Conservation (phyloP, 2,888 invertebrate genomes). For the Cremastinae sp. region DNA sequence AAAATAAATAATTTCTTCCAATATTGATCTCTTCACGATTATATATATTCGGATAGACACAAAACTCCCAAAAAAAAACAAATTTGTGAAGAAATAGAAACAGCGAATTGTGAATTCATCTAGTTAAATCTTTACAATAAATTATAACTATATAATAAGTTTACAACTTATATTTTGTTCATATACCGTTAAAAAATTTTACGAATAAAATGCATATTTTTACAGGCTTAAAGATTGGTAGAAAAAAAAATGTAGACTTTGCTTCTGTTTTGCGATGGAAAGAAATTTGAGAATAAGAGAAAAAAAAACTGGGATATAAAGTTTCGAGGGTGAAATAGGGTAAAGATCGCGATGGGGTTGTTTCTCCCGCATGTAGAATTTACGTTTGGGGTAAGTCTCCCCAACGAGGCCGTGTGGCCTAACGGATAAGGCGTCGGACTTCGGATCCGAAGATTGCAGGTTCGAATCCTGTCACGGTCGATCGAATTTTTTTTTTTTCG, state of each 20-base stretch:
- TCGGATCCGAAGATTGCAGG: conserved; percentile 83
- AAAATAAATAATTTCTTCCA: not conserved
- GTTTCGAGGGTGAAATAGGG: not conserved
- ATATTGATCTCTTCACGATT: no score
- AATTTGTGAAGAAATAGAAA: no score
- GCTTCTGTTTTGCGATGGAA: not conserved
- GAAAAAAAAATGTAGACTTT: no score
- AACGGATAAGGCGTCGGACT: conserved; percentile 82
- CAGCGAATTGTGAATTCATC: no score
- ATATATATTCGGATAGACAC: no score
- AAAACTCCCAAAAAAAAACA: no score
- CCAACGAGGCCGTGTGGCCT: conserved; percentile 78
- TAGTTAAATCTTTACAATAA: no score
- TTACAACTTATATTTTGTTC: no score
- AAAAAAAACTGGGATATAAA: not conserved
- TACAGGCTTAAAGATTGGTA: no score
- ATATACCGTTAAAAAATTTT: no score
- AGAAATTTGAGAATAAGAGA: not conserved
- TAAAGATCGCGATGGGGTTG: not conserved
- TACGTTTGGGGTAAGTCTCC: conserved; percentile 69
- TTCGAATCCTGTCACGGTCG: conserved; percentile 82
- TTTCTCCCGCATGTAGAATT: conserved; percentile 29
- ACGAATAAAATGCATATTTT: no score
- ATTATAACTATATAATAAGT: no score
- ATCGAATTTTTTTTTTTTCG: conserved; percentile 68